Base-by-base conservation (phyloP, 2,797 vertebrate species). In the Chaunax sp. region DNA sequence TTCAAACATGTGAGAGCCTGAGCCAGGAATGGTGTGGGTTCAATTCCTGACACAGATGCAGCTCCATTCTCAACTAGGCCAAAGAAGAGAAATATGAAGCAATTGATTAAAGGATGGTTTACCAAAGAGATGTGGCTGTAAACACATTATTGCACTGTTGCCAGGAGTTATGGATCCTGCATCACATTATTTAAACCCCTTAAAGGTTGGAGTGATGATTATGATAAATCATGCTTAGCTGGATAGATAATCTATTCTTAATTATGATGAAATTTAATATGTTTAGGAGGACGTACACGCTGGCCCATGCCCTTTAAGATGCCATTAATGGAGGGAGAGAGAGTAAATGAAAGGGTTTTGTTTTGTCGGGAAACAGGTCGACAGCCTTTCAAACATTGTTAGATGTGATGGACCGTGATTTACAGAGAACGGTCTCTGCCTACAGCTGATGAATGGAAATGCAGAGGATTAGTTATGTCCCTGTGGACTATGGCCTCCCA, bases 231-330 rank as follows among this genome's bases (percentile, higher is more conserved):
- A 61, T 69, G 65, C 68, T 76, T 69, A 58, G 56, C 44, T 68
- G 66, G 74, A 88, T 79, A 85, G 85, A 92, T 90, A 91, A 92
- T 90, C 89, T 90, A 86, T 90, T 92, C 91, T 89, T 91, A 93
- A 93, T 93, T 88, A 93, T 85, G 70, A 85, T 84, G 62, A 85
- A 85, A 89, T 80, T 87, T 83, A 90, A 92, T 86, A 88, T 91
- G 85, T 92, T 89, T 83, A 70, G 62, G 65, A 87, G 80, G 78
- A 78, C 82, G 81, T 78, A 70, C 67, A 81, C 14, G 15, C 71
- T 25, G 82, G 68, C 74, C 80, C 5, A 4, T 77, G 83, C 78
- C 77, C 78, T 74, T 73, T 84, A 80, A 85, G 81, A 85, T 65
- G 72, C 77, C 73, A 73, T 90, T 84, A 86, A 84, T 56, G 67